These are phyloP conservation scores for Junco hyemalis DNA, from an alignment of 2,113 vertebrate genomes.

Conservation along the genomic window DNA sequence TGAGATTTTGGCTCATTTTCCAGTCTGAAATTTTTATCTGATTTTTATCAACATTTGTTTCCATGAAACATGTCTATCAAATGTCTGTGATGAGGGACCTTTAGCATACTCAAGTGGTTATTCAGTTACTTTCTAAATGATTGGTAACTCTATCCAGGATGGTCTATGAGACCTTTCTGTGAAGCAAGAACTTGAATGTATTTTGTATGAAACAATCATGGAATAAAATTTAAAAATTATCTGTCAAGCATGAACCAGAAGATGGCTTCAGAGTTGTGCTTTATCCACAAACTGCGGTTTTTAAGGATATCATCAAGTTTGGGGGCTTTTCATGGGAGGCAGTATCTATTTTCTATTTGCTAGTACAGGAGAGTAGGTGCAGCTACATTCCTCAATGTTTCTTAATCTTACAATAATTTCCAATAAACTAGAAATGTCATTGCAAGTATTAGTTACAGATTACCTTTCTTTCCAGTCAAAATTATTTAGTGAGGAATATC, in stretches of 20 bases:
- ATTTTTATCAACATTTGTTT: background rate
- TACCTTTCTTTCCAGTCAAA: background rate
- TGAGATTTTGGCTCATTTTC: background rate
- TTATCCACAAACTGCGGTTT: background rate
- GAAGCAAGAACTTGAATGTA: background rate
- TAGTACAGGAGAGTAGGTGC: background rate
- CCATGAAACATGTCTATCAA: background rate
- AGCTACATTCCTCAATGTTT: background rate
- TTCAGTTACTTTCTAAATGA: background rate
- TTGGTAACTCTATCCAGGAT: background rate
- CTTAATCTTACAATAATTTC: background rate
- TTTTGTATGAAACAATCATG: background rate
- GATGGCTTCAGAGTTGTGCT: background rate
- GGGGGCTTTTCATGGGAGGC: accelerated
- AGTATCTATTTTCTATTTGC: background rate
- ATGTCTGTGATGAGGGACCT: background rate
- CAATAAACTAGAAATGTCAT: background rate
- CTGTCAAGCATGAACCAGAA: background rate
- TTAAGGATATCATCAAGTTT: background rate
- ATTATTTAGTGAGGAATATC: background rate
- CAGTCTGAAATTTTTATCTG: background rate
- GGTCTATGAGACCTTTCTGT: background rate
- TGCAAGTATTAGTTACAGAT: background rate
- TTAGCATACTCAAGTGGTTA: background rate
- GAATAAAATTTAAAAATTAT: background rate